Conservation (phyloP, 2,888 invertebrate genomes). For the Drosophila macrothrix region DNA sequence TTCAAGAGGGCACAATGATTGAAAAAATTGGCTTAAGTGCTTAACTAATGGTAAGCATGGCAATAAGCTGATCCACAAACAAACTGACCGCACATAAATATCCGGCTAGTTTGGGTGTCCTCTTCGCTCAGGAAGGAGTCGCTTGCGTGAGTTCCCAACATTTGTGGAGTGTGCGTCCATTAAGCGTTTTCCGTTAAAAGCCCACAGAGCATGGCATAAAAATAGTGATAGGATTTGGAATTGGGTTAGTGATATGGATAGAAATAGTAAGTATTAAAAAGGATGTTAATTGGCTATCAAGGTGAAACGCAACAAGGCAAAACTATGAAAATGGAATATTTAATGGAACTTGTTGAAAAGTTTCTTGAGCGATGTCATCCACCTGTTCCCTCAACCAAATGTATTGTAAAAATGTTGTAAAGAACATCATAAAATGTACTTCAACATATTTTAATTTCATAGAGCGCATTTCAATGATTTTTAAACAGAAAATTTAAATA, state of each 20-base stretch:
- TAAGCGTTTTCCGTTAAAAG: conserved; percentile 46
- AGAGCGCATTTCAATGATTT: not conserved
- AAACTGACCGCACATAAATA: conserved; percentile 39
- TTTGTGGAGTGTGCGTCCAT: conserved; percentile 47
- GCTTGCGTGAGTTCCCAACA: conserved; percentile 57
- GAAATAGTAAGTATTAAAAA: conserved; percentile 14
- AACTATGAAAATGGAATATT: not conserved
- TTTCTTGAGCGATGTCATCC: not conserved
- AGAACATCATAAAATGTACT: no score
- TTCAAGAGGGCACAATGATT: conserved; percentile 33
- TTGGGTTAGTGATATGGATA: not conserved
- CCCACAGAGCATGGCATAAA: conserved; percentile 29
- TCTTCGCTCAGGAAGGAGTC: conserved; percentile 22
- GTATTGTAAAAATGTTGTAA: no score
- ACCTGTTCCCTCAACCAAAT: not conserved
- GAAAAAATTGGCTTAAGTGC: conserved; percentile 63
- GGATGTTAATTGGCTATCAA: conserved; percentile 37
- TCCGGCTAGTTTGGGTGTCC: conserved; percentile 19
- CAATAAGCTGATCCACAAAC: conserved; percentile 51
- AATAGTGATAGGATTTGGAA: conserved; percentile 23
- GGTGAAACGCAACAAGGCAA: not conserved
- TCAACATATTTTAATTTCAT: not conserved
- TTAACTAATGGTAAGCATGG: conserved; percentile 62
- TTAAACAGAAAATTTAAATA: conserved; percentile 23
- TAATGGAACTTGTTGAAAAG: not conserved